Percentiles rank a stretch among this genome's conserved stretches.
Evolutionary conservation across 1,140 invertebrate genomes (phyloP).

Genomic region (Nasonia longicornis): DNA sequence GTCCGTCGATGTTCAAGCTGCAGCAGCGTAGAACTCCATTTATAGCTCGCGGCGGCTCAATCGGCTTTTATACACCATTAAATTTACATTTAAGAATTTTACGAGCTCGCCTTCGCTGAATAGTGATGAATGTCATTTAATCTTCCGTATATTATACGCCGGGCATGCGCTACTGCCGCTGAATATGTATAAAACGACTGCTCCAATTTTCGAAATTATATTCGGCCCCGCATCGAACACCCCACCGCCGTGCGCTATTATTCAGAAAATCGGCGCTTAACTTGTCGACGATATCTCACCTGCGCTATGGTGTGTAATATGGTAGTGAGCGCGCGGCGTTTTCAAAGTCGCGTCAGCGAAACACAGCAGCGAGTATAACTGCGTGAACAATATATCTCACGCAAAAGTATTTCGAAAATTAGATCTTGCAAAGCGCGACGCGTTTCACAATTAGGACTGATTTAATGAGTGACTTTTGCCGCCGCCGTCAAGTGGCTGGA

Average conservation of each 20-base stretch:
- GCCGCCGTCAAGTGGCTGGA: background rate
- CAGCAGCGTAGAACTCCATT: background rate
- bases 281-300: too few species aligned
- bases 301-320: too few species aligned
- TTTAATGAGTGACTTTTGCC: constrained; percentile 15
- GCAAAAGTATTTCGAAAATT: constrained; percentile 16
- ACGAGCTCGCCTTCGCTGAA: background rate
- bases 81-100: constrained; percentile 28
- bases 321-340: background rate
- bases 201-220: background rate
- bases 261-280: background rate
- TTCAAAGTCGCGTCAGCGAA: background rate
- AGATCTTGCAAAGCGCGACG: background rate
- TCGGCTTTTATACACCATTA: constrained; percentile 6
- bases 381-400: constrained; percentile 8
- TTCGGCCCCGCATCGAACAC: background rate
- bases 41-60: background rate
- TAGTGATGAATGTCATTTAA: constrained; percentile 12
- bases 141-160: background rate
- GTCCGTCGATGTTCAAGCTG: background rate
- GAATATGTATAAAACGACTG: constrained; percentile 12
- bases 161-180: background rate
- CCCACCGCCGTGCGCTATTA: background rate
- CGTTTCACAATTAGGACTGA: constrained; percentile 23
- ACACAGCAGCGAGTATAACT: too few species aligned